Percentiles rank a stretch among this genome's conserved stretches.
Evolutionary conservation across 35 echinoderm and acorn worm genomes (phyloP).

Genomic region (Strongylocentrotus purpuratus): DNA sequence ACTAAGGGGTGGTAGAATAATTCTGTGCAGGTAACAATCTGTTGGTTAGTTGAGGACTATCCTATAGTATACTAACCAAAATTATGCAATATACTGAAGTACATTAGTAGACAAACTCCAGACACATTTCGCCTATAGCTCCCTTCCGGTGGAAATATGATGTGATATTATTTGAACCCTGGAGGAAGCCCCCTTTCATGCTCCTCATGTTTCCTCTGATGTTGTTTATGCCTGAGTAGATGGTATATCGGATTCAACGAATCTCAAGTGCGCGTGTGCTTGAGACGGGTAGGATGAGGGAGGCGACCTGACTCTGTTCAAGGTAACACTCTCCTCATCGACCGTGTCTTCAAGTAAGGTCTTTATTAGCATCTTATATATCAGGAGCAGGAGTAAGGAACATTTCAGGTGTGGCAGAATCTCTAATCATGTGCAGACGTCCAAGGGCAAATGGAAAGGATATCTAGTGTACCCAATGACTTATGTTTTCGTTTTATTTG

Average conservation of each 20-base stretch:
- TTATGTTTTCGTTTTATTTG: too few relatives aligned
- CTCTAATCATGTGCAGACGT: background rate
- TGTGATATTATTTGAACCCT: background rate
- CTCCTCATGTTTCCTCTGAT: background rate
- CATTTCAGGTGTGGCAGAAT: background rate
- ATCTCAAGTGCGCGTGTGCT: background rate
- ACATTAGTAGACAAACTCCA: too few relatives aligned
- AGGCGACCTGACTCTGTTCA: background rate
- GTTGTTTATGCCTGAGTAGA: background rate
- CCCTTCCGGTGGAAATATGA: background rate
- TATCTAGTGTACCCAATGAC: too few relatives aligned
- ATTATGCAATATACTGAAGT: too few relatives aligned
- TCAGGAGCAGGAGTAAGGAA: background rate
- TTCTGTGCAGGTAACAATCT: too few relatives aligned
- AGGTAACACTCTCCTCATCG: background rate
- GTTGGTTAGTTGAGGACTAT: too few relatives aligned
- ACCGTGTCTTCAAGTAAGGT: background rate
- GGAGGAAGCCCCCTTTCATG: background rate
- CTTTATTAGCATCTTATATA: background rate
- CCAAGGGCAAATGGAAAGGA: background rate
- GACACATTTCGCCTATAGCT: background rate
- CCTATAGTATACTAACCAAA: too few relatives aligned
- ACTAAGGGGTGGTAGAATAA: too few relatives aligned
- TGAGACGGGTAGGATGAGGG: background rate
- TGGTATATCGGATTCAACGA: background rate